Percentiles rank a stretch among this genome's conserved stretches.
Evolutionary conservation across 1,140 invertebrate species (phyloP).

Genomic region (Gryon sp.): DNA sequence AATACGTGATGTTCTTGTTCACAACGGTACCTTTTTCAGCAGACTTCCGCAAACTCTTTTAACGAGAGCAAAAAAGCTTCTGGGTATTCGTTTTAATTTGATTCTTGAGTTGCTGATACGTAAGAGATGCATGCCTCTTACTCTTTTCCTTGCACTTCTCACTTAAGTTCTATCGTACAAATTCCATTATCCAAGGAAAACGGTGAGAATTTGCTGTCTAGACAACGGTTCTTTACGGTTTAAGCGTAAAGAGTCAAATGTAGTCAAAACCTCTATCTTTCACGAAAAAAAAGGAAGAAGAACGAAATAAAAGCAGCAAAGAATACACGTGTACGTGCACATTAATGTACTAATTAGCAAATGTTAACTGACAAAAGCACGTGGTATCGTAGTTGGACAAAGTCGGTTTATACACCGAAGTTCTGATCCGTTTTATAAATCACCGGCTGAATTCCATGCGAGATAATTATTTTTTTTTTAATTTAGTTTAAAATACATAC

Average conservation of each 20-base stretch:
- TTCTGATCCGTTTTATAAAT: constrained; percentile 24
- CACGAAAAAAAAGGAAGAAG: no score
- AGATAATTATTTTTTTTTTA: no score
- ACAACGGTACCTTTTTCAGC: constrained; percentile 27
- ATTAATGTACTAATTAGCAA: constrained; percentile 29
- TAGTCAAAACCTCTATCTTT: not conserved
- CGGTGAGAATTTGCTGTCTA: constrained; percentile 28
- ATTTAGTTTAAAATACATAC: no score
- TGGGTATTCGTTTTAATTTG: constrained; percentile 52
- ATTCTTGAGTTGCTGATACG: constrained; percentile 49
- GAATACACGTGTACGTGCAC: constrained; percentile 13
- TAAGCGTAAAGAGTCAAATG: constrained; percentile 22
- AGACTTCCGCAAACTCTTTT: constrained; percentile 45
- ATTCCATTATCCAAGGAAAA: constrained; percentile 52
- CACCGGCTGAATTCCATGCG: no score
- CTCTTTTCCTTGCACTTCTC: constrained; percentile 20
- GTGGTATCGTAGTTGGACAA: constrained; percentile 3
- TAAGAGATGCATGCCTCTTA: constrained; percentile 40
- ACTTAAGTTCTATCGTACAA: constrained; percentile 26
- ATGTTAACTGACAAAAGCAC: constrained; percentile 26
- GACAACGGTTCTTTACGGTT: constrained; percentile 42
- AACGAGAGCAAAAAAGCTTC: constrained; percentile 55
- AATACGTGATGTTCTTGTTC: constrained; percentile 45
- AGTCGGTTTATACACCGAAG: constrained; percentile 18
- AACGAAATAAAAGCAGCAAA: no score